Conservation (phyloP, 2,888 invertebrate species). For the Meliscaeva auricollis region DNA sequence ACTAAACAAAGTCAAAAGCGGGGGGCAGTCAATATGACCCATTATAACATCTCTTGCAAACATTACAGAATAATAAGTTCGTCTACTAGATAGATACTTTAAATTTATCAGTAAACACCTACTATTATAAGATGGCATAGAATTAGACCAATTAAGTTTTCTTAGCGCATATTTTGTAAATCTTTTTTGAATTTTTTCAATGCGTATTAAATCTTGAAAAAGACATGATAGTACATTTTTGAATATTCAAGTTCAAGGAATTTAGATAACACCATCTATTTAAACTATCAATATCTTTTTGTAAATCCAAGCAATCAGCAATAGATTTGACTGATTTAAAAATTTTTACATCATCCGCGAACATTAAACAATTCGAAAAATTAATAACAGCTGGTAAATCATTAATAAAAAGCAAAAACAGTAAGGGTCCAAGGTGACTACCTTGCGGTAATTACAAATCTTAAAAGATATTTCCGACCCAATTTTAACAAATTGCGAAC, state of each 20-base stretch:
- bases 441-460: not conserved
- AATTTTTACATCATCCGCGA: not conserved
- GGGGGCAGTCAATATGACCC: not conserved
- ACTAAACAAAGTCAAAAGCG: not conserved
- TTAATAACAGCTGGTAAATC: not conserved
- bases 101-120: not conserved
- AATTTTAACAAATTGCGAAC: not conserved
- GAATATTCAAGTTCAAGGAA: not conserved
- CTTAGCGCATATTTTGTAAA: slow-evolving; percentile 18
- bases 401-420: not conserved
- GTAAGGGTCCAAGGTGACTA: not conserved
- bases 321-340: not conserved
- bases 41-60: not conserved
- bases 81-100: too few species aligned
- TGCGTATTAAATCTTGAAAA: not conserved
- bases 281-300: not conserved
- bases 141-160: not conserved
- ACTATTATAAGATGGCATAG: not conserved
- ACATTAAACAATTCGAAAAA: not conserved
- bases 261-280: not conserved
- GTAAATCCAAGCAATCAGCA: not conserved
- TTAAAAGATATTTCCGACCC: not conserved
- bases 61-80: too few species aligned
- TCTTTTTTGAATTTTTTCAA: slow-evolving; percentile 16
- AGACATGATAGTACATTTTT: not conserved